Evolutionary conservation across 2,888 invertebrate genomes (phyloP).

Genomic region (Rosalia funebris): DNA sequence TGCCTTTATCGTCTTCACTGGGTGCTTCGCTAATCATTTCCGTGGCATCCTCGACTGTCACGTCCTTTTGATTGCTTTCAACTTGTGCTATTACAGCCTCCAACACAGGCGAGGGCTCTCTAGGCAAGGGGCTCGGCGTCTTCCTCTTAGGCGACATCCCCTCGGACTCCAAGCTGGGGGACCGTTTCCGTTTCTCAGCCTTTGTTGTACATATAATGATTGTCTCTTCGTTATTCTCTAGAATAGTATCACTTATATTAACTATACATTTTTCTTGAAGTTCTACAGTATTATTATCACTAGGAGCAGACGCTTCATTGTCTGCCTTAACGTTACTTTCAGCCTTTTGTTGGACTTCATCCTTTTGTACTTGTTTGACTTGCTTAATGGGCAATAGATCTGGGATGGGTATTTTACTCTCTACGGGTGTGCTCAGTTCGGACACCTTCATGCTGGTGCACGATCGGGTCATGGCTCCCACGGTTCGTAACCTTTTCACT

Average conservation of each 20-base stretch:
- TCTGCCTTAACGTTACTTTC: slow-evolving; percentile 38
- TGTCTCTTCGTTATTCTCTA: slow-evolving; percentile 61
- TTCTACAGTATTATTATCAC: slow-evolving; percentile 50
- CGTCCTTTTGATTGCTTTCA: slow-evolving; percentile 35
- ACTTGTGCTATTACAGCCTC: slow-evolving; percentile 37
- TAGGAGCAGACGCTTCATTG: slow-evolving; percentile 32
- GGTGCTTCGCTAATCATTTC: slow-evolving; percentile 37
- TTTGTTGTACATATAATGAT: slow-evolving; percentile 59
- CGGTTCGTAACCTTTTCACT: slow-evolving; percentile 66
- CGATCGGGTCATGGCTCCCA: slow-evolving; percentile 75
- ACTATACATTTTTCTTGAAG: slow-evolving; percentile 57
- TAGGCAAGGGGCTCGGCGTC: slow-evolving; percentile 52
- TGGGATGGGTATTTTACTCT: slow-evolving; percentile 57
- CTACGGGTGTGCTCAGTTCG: slow-evolving; percentile 40
- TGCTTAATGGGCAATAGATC: slow-evolving; percentile 61
- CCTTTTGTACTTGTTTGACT: slow-evolving; percentile 50
- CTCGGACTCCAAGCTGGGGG: slow-evolving; percentile 53
- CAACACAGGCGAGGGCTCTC: slow-evolving; percentile 33
- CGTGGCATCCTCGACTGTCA: slow-evolving; percentile 36
- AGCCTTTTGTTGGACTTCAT: slow-evolving; percentile 46
- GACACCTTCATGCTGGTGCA: slow-evolving; percentile 63
- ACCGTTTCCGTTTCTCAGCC: slow-evolving; percentile 57
- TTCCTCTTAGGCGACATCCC: slow-evolving; percentile 55
- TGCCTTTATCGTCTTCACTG: slow-evolving; percentile 49
- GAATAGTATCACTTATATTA: slow-evolving; percentile 61